Conservation (phyloP, 2,888 invertebrate species). For the Hedya salicella region DNA sequence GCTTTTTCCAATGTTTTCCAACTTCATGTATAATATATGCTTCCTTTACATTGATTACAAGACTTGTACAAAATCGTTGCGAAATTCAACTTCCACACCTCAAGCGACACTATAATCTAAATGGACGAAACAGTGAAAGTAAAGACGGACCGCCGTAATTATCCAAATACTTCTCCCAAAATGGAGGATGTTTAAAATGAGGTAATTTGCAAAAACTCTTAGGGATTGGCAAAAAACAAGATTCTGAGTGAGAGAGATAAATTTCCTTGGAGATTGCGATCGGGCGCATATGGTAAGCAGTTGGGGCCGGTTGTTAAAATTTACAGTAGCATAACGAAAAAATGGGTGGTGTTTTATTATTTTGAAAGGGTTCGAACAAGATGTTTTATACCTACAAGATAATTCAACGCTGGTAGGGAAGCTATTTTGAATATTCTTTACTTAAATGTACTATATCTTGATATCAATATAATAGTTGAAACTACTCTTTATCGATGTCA, state of each 20-base stretch:
- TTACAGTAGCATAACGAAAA: conserved; percentile 53
- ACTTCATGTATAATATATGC: too few relatives aligned
- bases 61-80: conserved; percentile 27
- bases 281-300: conserved; percentile 70
- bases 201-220: conserved; percentile 59
- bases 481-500: too few relatives aligned
- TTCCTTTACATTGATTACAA: too few relatives aligned
- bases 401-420: too few relatives aligned
- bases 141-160: conserved; percentile 58
- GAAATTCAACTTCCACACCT: conserved; percentile 14
- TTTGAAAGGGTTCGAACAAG: conserved; percentile 24
- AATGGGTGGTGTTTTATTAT: conserved; percentile 46
- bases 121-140: conserved; percentile 52
- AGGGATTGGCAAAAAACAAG: conserved; percentile 52
- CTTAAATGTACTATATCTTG: too few relatives aligned
- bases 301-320: conserved; percentile 65
- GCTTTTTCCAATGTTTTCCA: too few relatives aligned
- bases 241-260: conserved; percentile 59
- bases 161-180: conserved; percentile 47
- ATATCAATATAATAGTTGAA: too few relatives aligned
- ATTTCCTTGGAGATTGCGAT: conserved; percentile 67
- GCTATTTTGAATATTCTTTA: too few relatives aligned
- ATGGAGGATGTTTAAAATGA: conserved; percentile 54
- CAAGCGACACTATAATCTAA: conserved; percentile 49
- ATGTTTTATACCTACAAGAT: background rate